Conservation (phyloP, 2,797 vertebrate species). For the Botia almorhae region DNA sequence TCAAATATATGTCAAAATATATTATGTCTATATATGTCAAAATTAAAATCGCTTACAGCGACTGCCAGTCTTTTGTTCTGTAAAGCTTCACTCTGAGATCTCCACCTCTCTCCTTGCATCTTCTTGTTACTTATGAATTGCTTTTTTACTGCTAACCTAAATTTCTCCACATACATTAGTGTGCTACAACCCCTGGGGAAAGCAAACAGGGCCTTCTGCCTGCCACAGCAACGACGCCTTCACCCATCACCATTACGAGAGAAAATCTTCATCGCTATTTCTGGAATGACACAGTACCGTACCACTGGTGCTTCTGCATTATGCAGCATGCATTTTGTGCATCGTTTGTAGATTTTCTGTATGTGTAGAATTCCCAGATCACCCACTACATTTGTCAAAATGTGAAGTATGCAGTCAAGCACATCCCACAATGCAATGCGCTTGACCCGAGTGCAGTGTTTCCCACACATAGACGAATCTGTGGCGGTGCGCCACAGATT, state of each 20-base stretch:
- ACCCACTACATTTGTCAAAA: not conserved
- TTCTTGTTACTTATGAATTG: not conserved
- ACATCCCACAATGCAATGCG: not conserved
- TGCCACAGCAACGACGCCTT: not conserved
- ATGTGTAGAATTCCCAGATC: not conserved
- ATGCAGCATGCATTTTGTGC: not conserved
- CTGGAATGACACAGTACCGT: not conserved
- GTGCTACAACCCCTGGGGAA: constrained; percentile 8
- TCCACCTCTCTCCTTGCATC: not conserved
- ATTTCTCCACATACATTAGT: not conserved
- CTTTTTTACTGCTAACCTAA: constrained; percentile 10
- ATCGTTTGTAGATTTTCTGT: not conserved
- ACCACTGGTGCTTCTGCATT: not conserved
- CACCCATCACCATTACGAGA: not conserved
- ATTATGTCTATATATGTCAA: too few relatives aligned
- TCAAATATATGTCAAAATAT: too few relatives aligned
- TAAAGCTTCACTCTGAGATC: not conserved
- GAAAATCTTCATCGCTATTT: not conserved
- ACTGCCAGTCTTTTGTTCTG: not conserved
- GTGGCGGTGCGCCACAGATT: too few relatives aligned
- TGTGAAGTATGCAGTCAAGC: not conserved
- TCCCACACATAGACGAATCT: too few relatives aligned
- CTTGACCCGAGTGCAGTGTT: not conserved
- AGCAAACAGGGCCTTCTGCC: not conserved
- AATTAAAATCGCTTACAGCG: too few relatives aligned